Evolutionary conservation across 2,113 vertebrate genomes (phyloP).

Genomic region (mouse (Mus musculus)): GRCm39 chr9:86260001-86260500

Average conservation of each 20-base stretch:
- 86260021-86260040: slow-evolving; percentile 35
- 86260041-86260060: slow-evolving; percentile 35
- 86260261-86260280: neutral
- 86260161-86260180: neutral
- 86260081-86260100: slow-evolving; percentile 22
- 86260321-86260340: neutral
- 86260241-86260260: neutral
- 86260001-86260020: slow-evolving; percentile 51
- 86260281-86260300: neutral
- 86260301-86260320: neutral
- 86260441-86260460: neutral
- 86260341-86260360: neutral
- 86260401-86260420: neutral
- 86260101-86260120: slow-evolving; percentile 8
- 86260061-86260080: slow-evolving; percentile 42
- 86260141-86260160: slow-evolving; percentile 18
- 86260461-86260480: neutral
- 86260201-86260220: neutral
- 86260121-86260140: neutral
- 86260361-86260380: neutral
- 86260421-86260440: neutral
- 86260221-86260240: neutral
- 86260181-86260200: neutral
- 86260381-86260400: neutral
- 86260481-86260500: neutral